Evolutionary conservation across 1,140 invertebrate genomes (phyloP).

Genomic region (Zaprionus camerounensis): DNA sequence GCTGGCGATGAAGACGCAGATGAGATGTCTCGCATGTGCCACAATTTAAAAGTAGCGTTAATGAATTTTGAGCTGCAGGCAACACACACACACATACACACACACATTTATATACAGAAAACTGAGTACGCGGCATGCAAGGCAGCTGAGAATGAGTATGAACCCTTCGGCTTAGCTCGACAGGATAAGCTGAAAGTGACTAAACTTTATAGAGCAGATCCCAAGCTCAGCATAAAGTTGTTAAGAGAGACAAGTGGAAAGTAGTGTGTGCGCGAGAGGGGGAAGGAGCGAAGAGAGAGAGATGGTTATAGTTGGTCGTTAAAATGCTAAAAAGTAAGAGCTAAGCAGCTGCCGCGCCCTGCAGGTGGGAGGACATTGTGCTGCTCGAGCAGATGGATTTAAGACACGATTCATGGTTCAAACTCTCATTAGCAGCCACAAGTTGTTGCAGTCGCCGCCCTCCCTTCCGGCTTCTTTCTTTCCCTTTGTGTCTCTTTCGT

Average conservation of each 20-base stretch:
- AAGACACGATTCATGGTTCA: conserved; percentile 12
- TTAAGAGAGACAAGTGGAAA: conserved; percentile 44
- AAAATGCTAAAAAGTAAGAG: conserved; percentile 39
- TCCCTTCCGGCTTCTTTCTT: not conserved
- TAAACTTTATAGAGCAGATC: conserved; percentile 47
- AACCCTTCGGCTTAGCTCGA: conserved; percentile 22
- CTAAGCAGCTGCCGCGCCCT: not conserved
- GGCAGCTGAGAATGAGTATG: conserved; percentile 13
- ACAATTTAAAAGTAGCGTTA: conserved; percentile 77
- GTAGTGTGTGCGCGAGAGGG: not conserved
- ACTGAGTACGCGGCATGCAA: not conserved
- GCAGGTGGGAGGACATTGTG: not conserved
- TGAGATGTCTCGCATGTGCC: conserved; percentile 64
- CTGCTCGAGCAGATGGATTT: conserved; percentile 7
- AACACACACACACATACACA: not conserved
- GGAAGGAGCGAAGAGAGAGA: not conserved
- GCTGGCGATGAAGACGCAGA: conserved; percentile 14
- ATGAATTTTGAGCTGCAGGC: conserved; percentile 70
- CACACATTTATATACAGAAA: not conserved
- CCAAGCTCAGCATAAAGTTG: conserved; percentile 23
- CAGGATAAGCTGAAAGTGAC: conserved; percentile 33
- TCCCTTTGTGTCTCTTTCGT: not conserved
- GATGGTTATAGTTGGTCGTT: conserved; percentile 23
- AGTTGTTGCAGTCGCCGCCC: conserved; percentile 25
- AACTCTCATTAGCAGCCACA: conserved; percentile 44